These are phyloP conservation scores for Laticauda colubrina DNA, from an alignment of 2,113 vertebrate genomes.

Conservation along the genomic window DNA sequence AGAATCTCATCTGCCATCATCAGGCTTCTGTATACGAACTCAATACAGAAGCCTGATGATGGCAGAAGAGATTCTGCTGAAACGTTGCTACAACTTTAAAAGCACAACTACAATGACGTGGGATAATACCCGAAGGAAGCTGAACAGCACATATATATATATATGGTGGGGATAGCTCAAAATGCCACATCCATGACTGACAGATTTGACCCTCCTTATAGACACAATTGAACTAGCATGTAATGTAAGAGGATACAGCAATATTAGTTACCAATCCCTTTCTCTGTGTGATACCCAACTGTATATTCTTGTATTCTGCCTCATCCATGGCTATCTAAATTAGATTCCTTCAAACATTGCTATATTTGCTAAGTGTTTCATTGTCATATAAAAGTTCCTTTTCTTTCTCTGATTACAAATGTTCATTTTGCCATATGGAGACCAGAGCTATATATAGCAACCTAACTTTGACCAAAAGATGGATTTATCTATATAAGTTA, in stretches of 20 bases:
- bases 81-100: no score
- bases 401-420: neutral
- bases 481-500: neutral
- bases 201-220: neutral
- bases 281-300: neutral
- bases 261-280: neutral
- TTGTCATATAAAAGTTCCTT: neutral
- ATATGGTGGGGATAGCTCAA: neutral
- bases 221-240: neutral
- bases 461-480: neutral
- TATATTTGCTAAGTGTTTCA: neutral
- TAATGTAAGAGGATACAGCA: neutral
- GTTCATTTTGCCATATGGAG: neutral
- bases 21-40: no score
- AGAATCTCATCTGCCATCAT: no score
- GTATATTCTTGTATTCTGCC: neutral
- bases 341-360: neutral
- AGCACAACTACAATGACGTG: no score
- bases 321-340: neutral
- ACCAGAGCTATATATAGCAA: neutral
- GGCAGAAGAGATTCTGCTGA: no score
- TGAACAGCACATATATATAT: no score
- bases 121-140: no score
- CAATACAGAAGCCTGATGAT: no score
- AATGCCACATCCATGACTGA: neutral